These are phyloP conservation scores for Pogonophryne albipinna DNA, from an alignment of 2,797 vertebrate genomes.

Conservation along the genomic window DNA sequence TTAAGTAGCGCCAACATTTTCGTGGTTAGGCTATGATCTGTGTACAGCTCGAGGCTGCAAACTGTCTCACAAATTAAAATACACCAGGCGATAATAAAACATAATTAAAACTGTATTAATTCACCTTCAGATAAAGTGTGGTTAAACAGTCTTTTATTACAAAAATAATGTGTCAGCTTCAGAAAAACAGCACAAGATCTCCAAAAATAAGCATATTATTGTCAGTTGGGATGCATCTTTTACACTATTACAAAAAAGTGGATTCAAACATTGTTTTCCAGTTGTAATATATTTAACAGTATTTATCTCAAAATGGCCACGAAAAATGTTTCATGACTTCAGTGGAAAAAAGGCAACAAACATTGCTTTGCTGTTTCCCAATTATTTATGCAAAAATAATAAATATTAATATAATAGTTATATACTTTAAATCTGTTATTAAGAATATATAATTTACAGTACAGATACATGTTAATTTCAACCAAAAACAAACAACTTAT, in stretches of 20 bases:
- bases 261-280: slow-evolving; percentile 25
- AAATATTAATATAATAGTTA: slow-evolving; percentile 74
- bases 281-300: background rate
- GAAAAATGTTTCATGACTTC: slow-evolving; percentile 51
- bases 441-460: slow-evolving; percentile 72
- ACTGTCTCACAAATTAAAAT: slow-evolving; percentile 40
- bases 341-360: slow-evolving; percentile 30
- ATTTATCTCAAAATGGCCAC: slow-evolving; percentile 35
- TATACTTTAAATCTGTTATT: slow-evolving; percentile 65
- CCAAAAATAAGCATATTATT: slow-evolving; percentile 24
- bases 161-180: slow-evolving; percentile 77
- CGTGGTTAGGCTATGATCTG: slow-evolving; percentile 59
- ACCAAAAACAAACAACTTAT: slow-evolving; percentile 58
- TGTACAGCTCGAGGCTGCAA: slow-evolving; percentile 51
- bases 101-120: slow-evolving; percentile 38
- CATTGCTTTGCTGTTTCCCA: slow-evolving; percentile 40
- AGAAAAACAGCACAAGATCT: slow-evolving; percentile 41
- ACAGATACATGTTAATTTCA: slow-evolving; percentile 43
- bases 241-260: slow-evolving; percentile 19
- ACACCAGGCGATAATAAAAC: slow-evolving; percentile 26
- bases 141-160: slow-evolving; percentile 78
- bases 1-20: slow-evolving; percentile 65
- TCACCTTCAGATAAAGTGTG: slow-evolving; percentile 29
- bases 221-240: slow-evolving; percentile 58
- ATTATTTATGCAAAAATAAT: slow-evolving; percentile 61